Base-by-base conservation (phyloP, 2,797 vertebrate genomes). In the Galagoides demidoff region DNA sequence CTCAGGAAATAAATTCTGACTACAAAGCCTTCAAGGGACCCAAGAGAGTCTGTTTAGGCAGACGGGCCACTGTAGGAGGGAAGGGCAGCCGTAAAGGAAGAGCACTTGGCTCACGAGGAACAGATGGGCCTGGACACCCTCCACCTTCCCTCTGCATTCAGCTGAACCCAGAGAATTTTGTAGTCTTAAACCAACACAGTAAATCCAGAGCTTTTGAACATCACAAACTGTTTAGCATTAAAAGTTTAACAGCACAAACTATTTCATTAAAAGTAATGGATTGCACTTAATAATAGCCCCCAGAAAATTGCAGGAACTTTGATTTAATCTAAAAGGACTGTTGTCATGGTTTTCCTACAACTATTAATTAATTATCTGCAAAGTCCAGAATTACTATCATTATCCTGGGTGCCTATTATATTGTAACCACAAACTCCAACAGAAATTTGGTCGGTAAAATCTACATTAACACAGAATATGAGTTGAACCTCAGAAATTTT, bases 231-330 rank as follows among this genome's bases (percentile, higher is more conserved):
- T 82, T 90, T 61, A 84, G 63, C 49, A 52, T 52, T 52, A 52
- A 14, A 52, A 16, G 49, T 16, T 52, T 52, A 52, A 52, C 14
- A 52, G 49, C 49, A 52, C 14, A 52, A 52, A 52, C 78, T 91
- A 7, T 87, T 95, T 89, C 74, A 85, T 94, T 91, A 81, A 92
- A 83, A 96, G 90, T 94, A 97, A 95, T 77, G 20, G 85, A 45
- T 82, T 85, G 12, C 16, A 78, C 55, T 95, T 68, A 95, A 45
- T 83, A 81, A 94, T 16, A 78, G 45, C 27, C 4, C 84, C 34
- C 86, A 85, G 71, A 90, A 93, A 92, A 96, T 37, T 43, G 31
- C 43, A 85, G 52, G 19, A 52, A 92, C 85, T 89, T 95, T 90
- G 14, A 95, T 78, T 88, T 71, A 90, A 91, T 89, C 91, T 85